Conservation (phyloP, 1,140 invertebrate species). For the Polyergus mexicanus region DNA sequence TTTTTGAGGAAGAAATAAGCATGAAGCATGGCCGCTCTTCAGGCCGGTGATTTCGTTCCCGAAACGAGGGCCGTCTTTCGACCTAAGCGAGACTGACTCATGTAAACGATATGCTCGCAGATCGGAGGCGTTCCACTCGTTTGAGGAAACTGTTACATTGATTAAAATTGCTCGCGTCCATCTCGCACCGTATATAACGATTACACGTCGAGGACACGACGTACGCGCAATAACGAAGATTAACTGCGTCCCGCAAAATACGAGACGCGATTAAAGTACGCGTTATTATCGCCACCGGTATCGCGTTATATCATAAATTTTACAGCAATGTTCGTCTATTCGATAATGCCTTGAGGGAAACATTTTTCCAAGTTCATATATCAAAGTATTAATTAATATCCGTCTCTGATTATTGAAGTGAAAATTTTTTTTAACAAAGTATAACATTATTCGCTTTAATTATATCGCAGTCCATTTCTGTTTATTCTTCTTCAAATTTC, state of each 20-base stretch:
- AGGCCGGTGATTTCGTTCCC: constrained; percentile 67
- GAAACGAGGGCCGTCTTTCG: constrained; percentile 62
- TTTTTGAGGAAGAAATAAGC: constrained; percentile 66
- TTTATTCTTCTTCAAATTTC: background rate
- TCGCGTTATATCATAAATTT: background rate
- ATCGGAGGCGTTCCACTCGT: constrained; percentile 49
- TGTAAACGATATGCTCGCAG: constrained; percentile 40
- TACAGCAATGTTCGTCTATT: background rate
- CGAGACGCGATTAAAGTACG: constrained; percentile 37
- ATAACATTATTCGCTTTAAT: background rate
- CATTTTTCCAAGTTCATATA: constrained; percentile 38
- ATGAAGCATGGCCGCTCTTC: constrained; percentile 51
- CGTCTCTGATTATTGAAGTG: background rate
- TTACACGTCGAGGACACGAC: constrained; percentile 34
- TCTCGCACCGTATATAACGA: constrained; percentile 45
- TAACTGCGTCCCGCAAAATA: constrained; percentile 27
- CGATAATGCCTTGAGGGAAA: background rate
- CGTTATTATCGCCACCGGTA: constrained; percentile 30
- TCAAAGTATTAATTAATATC: background rate
- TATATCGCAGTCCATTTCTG: background rate
- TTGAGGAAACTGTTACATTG: constrained; percentile 62
- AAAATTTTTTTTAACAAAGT: background rate
- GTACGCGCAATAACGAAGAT: constrained; percentile 54
- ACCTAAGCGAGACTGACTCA: constrained; percentile 52
- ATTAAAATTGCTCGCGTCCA: constrained; percentile 54